These are phyloP conservation scores for Xylocampa areola DNA, from an alignment of 2,888 invertebrate genomes.

Conservation along the genomic window DNA sequence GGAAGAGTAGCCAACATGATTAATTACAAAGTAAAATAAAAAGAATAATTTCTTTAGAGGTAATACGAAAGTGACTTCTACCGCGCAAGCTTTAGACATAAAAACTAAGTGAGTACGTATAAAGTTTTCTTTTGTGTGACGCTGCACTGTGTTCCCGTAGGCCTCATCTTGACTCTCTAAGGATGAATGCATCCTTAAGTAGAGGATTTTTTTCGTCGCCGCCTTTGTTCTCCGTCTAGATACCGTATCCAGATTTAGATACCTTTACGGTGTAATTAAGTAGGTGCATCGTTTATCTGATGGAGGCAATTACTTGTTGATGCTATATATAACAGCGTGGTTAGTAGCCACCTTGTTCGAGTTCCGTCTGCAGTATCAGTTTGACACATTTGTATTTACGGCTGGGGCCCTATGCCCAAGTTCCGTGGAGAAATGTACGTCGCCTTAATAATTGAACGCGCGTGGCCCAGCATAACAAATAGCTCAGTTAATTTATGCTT, in stretches of 20 bases:
- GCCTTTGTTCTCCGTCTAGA: conserved; percentile 31
- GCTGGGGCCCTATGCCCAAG: conserved; percentile 28
- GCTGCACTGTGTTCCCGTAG: conserved; percentile 48
- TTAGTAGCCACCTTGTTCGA: conserved; percentile 29
- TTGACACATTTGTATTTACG: conserved; percentile 41
- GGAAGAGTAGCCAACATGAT: conserved; percentile 72
- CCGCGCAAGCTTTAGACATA: conserved; percentile 29
- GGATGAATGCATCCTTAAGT: conserved; percentile 54
- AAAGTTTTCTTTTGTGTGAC: conserved; percentile 56
- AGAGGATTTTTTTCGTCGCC: conserved; percentile 38
- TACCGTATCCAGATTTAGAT: conserved; percentile 13
- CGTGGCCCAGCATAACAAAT: conserved; percentile 80
- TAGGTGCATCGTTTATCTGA: conserved; percentile 2
- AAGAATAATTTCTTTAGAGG: conserved; percentile 59
- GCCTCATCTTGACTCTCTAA: conserved; percentile 53
- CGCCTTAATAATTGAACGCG: conserved; percentile 60
- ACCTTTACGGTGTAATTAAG: conserved; percentile 12
- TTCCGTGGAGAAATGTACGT: conserved; percentile 43
- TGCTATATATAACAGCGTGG: conserved; percentile 28
- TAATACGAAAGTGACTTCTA: conserved; percentile 52
- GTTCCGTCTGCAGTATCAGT: conserved; percentile 41
- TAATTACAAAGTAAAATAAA: conserved; percentile 75
- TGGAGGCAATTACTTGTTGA: conserved; percentile 33
- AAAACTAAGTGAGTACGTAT: conserved; percentile 42
- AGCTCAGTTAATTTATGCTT: conserved; percentile 79